Base-by-base conservation (phyloP, 2,888 invertebrate genomes). In the Trichopoda pennipes region DNA sequence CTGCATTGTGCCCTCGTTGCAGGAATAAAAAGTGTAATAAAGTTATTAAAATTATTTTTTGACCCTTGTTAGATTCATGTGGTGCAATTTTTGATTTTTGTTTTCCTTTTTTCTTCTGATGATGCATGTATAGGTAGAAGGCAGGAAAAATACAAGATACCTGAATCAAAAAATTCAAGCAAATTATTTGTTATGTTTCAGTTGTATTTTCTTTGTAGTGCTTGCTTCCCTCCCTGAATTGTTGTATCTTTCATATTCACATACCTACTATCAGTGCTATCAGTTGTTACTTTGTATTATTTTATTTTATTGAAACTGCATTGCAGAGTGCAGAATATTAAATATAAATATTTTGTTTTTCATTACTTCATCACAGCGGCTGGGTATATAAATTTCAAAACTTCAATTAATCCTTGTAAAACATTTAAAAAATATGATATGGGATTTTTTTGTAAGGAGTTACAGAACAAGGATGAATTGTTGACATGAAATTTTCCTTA, bases 21-120 rank as follows among this genome's bases (percentile, higher is more conserved):
- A 63, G 9, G 35, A 17, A 32, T 63, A 55, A 21, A 53, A 42
- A 72, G 53, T 55, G 55, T 74, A 64, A 56, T 64, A 55, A 47
- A 56, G 63, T 47, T 74, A 64, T 74, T 74, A 74, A 63, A 61
- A 63, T 19, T 19, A 63, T 47, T 32, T 44, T 32, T 63, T 63
- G 19, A 49, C 63, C 55, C 63, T 55, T 47, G 35, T 63, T 55
- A 55, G 19, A 0, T 63, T 73, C 12, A 55, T 47, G 21, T 73
- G 47, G 38, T 73, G 21, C 55, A 47, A 63, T 19, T 23, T 49
- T 35, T 19, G 0, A n/a, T 35, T 14, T 35, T 35, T n/a, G n/a
- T n/a, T n/a, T n/a, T n/a, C n/a, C n/a, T n/a, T n/a, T n/a, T n/a
- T n/a, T n/a, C n/a, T n/a, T n/a, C n/a, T n/a, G n/a, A n/a, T 23